Evolutionary conservation across 2,113 vertebrate species (phyloP).

Genomic region (Propithecus coquereli): DNA sequence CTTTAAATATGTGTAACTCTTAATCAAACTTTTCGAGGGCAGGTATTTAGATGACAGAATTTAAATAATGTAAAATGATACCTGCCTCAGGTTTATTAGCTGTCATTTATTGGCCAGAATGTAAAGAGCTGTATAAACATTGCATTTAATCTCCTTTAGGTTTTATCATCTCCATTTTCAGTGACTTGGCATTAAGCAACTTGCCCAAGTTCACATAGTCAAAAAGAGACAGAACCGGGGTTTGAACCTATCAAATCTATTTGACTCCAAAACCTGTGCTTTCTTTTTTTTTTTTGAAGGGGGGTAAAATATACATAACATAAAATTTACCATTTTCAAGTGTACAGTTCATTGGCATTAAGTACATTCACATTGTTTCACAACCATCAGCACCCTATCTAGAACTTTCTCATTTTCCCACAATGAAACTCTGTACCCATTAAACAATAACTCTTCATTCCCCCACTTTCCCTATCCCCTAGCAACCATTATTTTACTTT

Average conservation of each 20-base stretch:
- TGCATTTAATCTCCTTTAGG: neutral
- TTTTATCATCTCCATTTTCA: constrained; percentile 24
- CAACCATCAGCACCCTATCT: neutral
- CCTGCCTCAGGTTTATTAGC: neutral
- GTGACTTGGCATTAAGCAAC: neutral
- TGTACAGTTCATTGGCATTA: neutral
- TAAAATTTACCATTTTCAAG: constrained; percentile 7
- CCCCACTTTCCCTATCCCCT: neutral
- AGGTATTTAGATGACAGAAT: constrained; percentile 6
- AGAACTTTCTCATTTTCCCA: neutral
- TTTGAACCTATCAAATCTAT: constrained; percentile 12
- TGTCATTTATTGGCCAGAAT: neutral
- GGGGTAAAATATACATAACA: neutral
- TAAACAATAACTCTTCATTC: neutral
- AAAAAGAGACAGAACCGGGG: neutral
- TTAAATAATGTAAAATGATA: constrained; percentile 33
- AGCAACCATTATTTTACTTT: neutral
- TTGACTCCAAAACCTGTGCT: neutral
- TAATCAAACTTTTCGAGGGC: neutral
- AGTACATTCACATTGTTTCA: neutral
- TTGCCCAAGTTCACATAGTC: neutral
- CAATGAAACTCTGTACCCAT: neutral
- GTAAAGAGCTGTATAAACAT: neutral
- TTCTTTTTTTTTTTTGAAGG: neutral
- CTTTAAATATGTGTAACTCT: constrained; percentile 39